Conservation (phyloP, 2,113 vertebrate species). For the Pongo pygmaeus region DNA sequence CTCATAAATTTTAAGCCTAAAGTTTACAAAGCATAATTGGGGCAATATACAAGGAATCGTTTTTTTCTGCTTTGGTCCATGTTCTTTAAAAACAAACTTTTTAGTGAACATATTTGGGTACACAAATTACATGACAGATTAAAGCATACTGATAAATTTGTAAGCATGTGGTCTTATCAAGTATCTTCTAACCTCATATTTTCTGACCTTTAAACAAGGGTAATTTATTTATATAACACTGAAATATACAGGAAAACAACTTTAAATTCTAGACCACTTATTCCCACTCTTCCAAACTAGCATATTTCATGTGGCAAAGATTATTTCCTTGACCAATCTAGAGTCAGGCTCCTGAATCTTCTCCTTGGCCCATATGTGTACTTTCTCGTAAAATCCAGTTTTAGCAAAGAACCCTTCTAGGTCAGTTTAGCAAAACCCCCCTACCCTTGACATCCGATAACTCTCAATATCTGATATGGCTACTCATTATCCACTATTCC, state of each 20-base stretch:
- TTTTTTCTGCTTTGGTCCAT: background rate
- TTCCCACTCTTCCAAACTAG: background rate
- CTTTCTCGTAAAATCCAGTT: background rate
- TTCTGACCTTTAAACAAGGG: background rate
- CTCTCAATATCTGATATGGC: background rate
- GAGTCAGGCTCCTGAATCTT: background rate
- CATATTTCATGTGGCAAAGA: background rate
- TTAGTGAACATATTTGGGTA: background rate
- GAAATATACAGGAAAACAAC: constrained; percentile 13
- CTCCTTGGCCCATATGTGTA: background rate
- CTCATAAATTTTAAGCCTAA: background rate
- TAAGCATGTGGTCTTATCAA: background rate
- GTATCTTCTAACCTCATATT: background rate
- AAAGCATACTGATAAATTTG: background rate
- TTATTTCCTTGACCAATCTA: background rate
- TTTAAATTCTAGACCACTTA: background rate
- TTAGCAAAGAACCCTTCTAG: background rate
- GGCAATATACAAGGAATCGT: background rate
- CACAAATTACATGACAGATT: background rate
- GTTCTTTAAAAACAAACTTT: constrained; percentile 20
- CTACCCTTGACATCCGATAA: background rate
- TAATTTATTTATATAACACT: background rate
- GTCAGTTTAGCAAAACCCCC: background rate
- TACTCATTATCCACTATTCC: background rate
- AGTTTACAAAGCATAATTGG: background rate